These are phyloP conservation scores for Drosophila funebris DNA, from an alignment of 1,140 invertebrate genomes.

Conservation along the genomic window DNA sequence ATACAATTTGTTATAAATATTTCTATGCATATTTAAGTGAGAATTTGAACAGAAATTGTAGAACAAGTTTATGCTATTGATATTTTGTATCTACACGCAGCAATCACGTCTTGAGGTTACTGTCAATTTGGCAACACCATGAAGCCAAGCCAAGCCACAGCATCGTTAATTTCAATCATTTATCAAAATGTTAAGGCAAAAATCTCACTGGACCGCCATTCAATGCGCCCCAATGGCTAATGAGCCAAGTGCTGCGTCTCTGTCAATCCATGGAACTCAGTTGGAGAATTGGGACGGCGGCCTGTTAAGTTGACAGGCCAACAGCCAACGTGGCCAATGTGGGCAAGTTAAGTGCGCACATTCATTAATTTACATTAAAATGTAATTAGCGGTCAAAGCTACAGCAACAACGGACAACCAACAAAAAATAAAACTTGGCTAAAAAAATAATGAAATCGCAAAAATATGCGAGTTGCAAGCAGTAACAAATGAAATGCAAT, in stretches of 20 bases:
- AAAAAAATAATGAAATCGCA: constrained; percentile 61
- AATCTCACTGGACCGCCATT: constrained; percentile 50
- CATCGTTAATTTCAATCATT: constrained; percentile 78
- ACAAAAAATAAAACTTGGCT: constrained; percentile 6
- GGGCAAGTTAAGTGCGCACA: constrained; percentile 72
- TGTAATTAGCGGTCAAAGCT: constrained; percentile 74
- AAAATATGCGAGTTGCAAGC: constrained; percentile 45
- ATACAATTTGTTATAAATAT: too few relatives aligned
- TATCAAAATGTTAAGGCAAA: constrained; percentile 60
- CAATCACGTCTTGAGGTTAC: constrained; percentile 34
- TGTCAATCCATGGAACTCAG: constrained; percentile 33
- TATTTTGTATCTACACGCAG: not conserved
- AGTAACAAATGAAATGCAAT: constrained; percentile 62
- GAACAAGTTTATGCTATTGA: not conserved
- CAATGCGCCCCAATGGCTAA: constrained; percentile 56
- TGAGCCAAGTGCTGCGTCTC: constrained; percentile 61
- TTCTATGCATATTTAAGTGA: too few relatives aligned
- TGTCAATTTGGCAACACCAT: constrained; percentile 40
- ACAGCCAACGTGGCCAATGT: constrained; percentile 31
- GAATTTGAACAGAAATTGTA: not conserved
- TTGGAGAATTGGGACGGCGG: constrained; percentile 35
- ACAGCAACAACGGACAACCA: constrained; percentile 4
- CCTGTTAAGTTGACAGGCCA: constrained; percentile 62
- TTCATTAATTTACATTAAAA: constrained; percentile 81
- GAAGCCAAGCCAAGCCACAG: constrained; percentile 19